These are phyloP conservation scores for Cnemophilus loriae DNA, from an alignment of 2,113 vertebrate genomes.

Conservation along the genomic window DNA sequence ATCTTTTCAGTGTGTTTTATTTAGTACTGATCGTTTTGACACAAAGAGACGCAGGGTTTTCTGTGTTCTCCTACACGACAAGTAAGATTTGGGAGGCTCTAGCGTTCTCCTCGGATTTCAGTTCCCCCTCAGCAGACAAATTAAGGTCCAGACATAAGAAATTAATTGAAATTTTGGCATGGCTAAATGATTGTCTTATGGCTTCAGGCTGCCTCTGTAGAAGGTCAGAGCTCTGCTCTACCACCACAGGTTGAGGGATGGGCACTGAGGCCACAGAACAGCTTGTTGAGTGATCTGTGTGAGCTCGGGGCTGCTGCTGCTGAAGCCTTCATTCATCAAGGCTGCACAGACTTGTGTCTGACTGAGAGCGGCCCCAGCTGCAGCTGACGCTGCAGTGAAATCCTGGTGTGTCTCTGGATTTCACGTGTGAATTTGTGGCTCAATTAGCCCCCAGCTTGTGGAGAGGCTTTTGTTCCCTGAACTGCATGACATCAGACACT, in stretches of 20 bases:
- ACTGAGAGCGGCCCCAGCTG: not conserved
- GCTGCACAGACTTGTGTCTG: not conserved
- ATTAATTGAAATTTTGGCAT: accelerated
- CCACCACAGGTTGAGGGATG: not conserved
- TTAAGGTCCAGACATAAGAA: not conserved
- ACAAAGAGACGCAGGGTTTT: not conserved
- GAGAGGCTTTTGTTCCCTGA: not conserved
- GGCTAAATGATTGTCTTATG: not conserved
- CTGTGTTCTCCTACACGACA: not conserved
- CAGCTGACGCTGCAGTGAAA: not conserved
- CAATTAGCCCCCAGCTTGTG: too few relatives aligned
- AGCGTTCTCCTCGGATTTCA: not conserved
- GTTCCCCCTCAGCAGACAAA: not conserved
- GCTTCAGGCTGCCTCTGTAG: not conserved
- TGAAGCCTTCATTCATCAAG: accelerated
- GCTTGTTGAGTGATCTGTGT: accelerated
- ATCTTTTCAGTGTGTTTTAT: not conserved
- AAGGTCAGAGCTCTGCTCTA: not conserved
- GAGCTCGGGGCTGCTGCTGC: accelerated
- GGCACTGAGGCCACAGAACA: accelerated
- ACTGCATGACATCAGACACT: accelerated
- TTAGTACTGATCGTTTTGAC: not conserved
- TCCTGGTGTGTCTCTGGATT: not conserved
- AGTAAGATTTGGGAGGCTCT: not conserved
- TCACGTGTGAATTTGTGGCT: not conserved